phyloP scores from a whole-genome alignment of 2,888 invertebrate genomes.

The Yponomeuta sedellus region DNA sequence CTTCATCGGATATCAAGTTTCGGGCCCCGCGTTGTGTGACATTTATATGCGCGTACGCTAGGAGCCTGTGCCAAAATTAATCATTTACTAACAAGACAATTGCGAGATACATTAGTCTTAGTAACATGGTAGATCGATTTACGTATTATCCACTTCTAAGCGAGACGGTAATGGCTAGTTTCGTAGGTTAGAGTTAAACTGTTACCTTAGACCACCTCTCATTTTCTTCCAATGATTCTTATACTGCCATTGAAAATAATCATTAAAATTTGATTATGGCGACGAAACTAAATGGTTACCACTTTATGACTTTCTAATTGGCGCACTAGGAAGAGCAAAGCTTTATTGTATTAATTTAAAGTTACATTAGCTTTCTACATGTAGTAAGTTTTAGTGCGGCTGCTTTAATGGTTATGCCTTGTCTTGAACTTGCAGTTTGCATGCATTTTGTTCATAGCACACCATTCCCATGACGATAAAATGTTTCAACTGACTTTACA shows the following conservation, averaged over 20 bases:
- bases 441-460: conserved; percentile 9
- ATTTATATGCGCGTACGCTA: not conserved
- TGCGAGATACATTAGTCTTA: too few relatives aligned
- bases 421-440: conserved; percentile 14
- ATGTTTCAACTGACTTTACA: conserved; percentile 5
- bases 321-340: not conserved
- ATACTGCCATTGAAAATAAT: too few relatives aligned
- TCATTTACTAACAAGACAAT: not conserved
- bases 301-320: not conserved
- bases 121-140: too few relatives aligned
- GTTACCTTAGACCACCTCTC: too few relatives aligned
- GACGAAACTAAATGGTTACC: not conserved
- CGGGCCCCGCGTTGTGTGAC: conserved; percentile 6
- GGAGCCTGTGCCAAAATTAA: not conserved
- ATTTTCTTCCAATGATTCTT: too few relatives aligned
- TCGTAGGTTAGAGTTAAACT: too few relatives aligned
- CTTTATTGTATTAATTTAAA: conserved; percentile 14
- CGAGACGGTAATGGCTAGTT: too few relatives aligned
- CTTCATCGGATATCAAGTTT: conserved; percentile 18
- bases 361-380: not conserved
- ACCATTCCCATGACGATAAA: conserved; percentile 5
- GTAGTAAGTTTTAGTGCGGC: conserved; percentile 3
- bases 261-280: too few relatives aligned
- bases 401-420: conserved; percentile 11
- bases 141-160: too few relatives aligned